Base-by-base conservation (phyloP, 2,797 vertebrate genomes). In the Labeo calbasu region DNA sequence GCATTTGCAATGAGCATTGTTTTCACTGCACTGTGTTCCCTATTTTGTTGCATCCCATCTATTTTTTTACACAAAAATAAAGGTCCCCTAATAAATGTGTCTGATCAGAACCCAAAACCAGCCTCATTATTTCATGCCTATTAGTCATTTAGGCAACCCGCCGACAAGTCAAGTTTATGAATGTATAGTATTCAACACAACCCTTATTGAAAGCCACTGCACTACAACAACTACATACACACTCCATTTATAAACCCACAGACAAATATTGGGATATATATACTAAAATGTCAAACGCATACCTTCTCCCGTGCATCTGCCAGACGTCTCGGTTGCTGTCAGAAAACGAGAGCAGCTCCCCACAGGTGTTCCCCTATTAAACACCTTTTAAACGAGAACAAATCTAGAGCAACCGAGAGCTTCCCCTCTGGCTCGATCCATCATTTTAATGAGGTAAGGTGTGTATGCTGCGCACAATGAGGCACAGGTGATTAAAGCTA, bases 401-500 rank as follows among this genome's bases (percentile, higher is more conserved):
- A 92, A 94, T 95, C 92, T 93, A 88, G 90, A 93, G 89, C 86
- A 92, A 93, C 85, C 90, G 91, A 93, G 91, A 93, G 92, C 84
- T 92, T 94, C 93, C 93, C 94, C 91, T 92, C 89, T 91, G 90
- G 92, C 93, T 93, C 92, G 94, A 97, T 97, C 96, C 94, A 95
- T 98, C 96, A 97, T 94, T 92, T 88, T 96, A 98, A 97, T 96
- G 95, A 97, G 93, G 89, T 93, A 92, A 93, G 91, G 93, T 92
- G 92, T 93, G 92, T 92, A 88, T 86, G 81, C 87, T 92, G 92
- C 92, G 93, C 93, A 94, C 96, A 94, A 95, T 93, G 95, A 96
- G 94, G 93, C 94, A 92, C 93, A 92, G 96, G 94, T 95, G 94
- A 96, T 96, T 95, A 96, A 89, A 92, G 93, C 23, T 63, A n/a